Base-by-base conservation (phyloP, 2,888 invertebrate genomes). In the Temnothorax unifasciatus region DNA sequence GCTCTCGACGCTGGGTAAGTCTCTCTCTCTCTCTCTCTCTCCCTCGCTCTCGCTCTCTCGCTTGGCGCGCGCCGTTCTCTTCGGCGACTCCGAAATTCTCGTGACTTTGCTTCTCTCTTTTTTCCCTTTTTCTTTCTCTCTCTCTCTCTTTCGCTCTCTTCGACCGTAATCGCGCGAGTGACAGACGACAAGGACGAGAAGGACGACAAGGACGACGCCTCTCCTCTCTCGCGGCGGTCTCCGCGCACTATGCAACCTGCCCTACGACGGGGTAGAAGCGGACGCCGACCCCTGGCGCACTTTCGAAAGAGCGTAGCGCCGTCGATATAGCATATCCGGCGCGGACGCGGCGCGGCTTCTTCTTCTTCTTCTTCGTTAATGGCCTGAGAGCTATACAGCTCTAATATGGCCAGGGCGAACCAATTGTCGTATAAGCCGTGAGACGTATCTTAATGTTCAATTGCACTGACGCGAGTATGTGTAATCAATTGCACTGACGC, bases 261-360 rank as follows among this genome's bases (percentile, higher is more conserved):
- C 61, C 76, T 86, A 68, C 85, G 74, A 57, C 61, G 47, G n/a
- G 21, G 82, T 73, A 66, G 29, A 74, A 69, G 52, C 61, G 59
- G 83, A 74, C 82, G 71, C 75, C 47, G 50, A 66, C 83, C 77
- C 76, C 74, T 81, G 64, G 82, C 59, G 41, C 64, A 47, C 63
- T 63, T 81, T 81, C 57, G 79, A 71, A 84, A 71, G 73, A 59
- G 47, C 47, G 73, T 18, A 38, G 47, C 59, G 47, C 68, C 47
- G 59, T 75, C 75, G 63, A 82, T 82, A 63, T 81, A 68, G 34
- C 59, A 9, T 50, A 15, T 54, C 47, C 82, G 50, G 18, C 25
- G 66, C 15, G 18, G 41, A 11, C 25, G 5, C 54, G 25, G 11
- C 57, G 57, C 34, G 63, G 21, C n/a, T n/a, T n/a, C n/a, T n/a